These are phyloP conservation scores for Cantharis flavilabris DNA, from an alignment of 2,888 invertebrate species.

Conservation along the genomic window DNA sequence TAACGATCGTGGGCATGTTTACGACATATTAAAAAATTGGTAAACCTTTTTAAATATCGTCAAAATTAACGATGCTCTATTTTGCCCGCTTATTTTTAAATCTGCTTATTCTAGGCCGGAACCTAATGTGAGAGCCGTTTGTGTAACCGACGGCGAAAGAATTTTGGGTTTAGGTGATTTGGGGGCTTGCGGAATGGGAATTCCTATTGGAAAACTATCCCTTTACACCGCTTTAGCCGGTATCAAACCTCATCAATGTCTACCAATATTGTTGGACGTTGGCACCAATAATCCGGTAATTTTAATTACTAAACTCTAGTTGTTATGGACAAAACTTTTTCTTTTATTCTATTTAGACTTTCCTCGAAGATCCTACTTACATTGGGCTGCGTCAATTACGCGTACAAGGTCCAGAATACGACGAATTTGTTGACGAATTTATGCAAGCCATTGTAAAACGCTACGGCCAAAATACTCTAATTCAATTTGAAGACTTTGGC, in stretches of 20 bases:
- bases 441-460: conserved; percentile 90
- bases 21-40: conserved; percentile 94
- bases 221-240: conserved; percentile 97
- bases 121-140: conserved; percentile 82
- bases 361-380: conserved; percentile 92
- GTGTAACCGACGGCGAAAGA: conserved; percentile 97
- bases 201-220: conserved; percentile 95
- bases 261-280: conserved; percentile 93
- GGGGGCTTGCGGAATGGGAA: conserved; percentile 98
- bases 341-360: conserved; percentile 60
- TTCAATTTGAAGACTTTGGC: conserved; percentile 92
- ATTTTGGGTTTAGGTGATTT: conserved; percentile 97
- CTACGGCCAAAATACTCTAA: conserved; percentile 84
- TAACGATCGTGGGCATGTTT: conserved; percentile 93
- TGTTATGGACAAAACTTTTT: not conserved
- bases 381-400: conserved; percentile 89
- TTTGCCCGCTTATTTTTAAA: not conserved
- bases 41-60: conserved; percentile 47
- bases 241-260: conserved; percentile 91
- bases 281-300: conserved; percentile 88
- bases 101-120: conserved; percentile 72
- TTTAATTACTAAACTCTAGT: conserved; percentile 53
- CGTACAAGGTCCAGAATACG: conserved; percentile 83
- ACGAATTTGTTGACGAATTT: conserved; percentile 94
- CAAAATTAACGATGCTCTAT: no score